A percentile compares a stretch with the other conserved stretches of the same genome.
phyloP scores from a whole-genome alignment of 2,113 vertebrate species.

The Sminthopsis crassicaudata region DNA sequence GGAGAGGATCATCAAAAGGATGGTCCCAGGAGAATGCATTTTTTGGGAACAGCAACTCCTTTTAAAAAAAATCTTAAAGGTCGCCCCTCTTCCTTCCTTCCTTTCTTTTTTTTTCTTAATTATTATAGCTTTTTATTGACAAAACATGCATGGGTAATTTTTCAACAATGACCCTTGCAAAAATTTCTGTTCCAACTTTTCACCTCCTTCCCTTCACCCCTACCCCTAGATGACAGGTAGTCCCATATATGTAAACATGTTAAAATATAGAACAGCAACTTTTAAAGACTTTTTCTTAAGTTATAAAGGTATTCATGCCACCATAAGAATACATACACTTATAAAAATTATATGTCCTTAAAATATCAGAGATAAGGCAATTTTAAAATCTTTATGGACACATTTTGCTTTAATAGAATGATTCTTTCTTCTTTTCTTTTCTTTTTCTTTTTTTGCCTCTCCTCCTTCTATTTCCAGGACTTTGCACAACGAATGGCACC shows the following conservation, averaged over 20 bases:
- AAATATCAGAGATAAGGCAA: background rate
- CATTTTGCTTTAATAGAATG: background rate
- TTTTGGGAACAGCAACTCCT: background rate
- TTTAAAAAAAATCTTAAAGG: too few species aligned
- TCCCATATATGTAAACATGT: too few species aligned
- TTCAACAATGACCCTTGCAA: too few species aligned
- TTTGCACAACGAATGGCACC: background rate
- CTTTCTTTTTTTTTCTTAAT: too few species aligned
- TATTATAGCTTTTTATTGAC: too few species aligned
- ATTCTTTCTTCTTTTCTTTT: background rate
- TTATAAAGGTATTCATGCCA: background rate
- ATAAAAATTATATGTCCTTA: background rate
- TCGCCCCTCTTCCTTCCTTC: too few species aligned
- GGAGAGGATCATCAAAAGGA: background rate
- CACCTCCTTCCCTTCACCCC: too few species aligned
- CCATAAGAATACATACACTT: background rate
- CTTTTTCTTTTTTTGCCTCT: background rate
- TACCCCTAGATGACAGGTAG: too few species aligned
- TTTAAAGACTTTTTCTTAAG: background rate
- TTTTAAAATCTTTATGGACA: background rate
- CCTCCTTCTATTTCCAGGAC: background rate
- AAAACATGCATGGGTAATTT: too few species aligned
- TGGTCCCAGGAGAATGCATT: background rate
- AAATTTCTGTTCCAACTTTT: too few species aligned
- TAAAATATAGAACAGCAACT: too few species aligned